Evolutionary conservation across 2,797 vertebrate species (phyloP), one percentile per base, ranked within the genome.

Genomic region (Antennarius maculatus): DNA sequence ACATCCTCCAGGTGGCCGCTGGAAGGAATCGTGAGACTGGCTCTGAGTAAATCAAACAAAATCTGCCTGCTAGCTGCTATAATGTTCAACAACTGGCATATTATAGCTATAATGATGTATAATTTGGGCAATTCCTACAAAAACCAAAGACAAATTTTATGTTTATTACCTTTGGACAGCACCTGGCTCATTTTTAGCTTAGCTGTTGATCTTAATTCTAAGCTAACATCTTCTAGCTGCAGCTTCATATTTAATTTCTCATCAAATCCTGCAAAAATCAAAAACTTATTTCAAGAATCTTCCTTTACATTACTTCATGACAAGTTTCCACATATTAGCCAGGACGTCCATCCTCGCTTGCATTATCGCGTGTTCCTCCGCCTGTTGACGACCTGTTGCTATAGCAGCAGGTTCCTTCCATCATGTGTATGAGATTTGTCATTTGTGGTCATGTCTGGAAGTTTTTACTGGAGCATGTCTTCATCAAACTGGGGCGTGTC

Each of bases 381-480:
- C 51, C 8, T 13, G 18, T 6, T 70, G 54, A 78, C 68, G 60
- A 80, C 67, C 41, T 12, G 23, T 71, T 65, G 54, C 61, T 50
- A 54, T 63, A 72, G 61, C 31, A 71, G 62, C 64, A 42, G 55
- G 41, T 67, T 55, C 46, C 29, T 64, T 51, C 28, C 28, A 53
- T 62, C 58, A 29, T 76, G 70, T 74, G 70, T 75, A 52, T 63
- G 76, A 77, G 64, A 23, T 77, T 60, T 81, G 74, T 87, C 71
- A 80, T 66, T 74, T 57, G 69, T 64, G 83, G 81, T 89, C 81
- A 81, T 75, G 86, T 86, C 88, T 89, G 86, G 84, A 72, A 73
- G 77, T 69, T 89, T 92, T 91, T 83, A 86, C 69, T 84, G 78
- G 80, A 76, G 63, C 73, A 37, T 69, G 88, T 85, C 57, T 71